Percentiles rank a stretch among this genome's conserved stretches.
Evolutionary conservation across 2,797 vertebrate species (phyloP).

Genomic region (Hephaestus fuliginosus): DNA sequence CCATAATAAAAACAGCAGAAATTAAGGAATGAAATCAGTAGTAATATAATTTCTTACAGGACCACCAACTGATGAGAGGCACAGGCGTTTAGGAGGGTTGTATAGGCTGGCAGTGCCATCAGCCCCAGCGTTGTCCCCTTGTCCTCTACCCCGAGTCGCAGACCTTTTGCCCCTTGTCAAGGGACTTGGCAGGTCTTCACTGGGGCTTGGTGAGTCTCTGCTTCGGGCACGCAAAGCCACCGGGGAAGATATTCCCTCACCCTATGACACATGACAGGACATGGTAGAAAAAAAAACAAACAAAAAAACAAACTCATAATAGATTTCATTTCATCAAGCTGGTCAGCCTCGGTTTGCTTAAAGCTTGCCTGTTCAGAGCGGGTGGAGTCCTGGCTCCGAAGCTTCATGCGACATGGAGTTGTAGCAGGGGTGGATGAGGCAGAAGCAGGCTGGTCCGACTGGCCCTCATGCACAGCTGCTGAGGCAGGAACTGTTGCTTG

Average conservation of each 20-base stretch:
- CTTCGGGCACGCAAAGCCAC: slow-evolving; percentile 83
- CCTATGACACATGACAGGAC: slow-evolving; percentile 70
- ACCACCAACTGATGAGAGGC: slow-evolving; percentile 89
- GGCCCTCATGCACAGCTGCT: slow-evolving; percentile 63
- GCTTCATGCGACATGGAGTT: slow-evolving; percentile 90
- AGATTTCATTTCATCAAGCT: not conserved
- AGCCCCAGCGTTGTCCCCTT: slow-evolving; percentile 80
- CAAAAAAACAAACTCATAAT: not conserved
- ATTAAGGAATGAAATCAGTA: not conserved
- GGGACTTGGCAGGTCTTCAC: slow-evolving; percentile 88
- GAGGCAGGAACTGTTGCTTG: slow-evolving; percentile 32
- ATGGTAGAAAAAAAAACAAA: slow-evolving; percentile 3
- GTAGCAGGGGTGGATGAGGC: slow-evolving; percentile 67
- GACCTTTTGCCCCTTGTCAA: slow-evolving; percentile 87
- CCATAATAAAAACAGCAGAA: slow-evolving; percentile 2
- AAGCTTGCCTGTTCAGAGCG: slow-evolving; percentile 80
- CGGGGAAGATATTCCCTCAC: slow-evolving; percentile 83
- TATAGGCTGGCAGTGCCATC: slow-evolving; percentile 79
- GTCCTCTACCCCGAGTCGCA: slow-evolving; percentile 89
- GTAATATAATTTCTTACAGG: slow-evolving; percentile 84
- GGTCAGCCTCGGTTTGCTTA: not conserved
- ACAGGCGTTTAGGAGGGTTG: slow-evolving; percentile 88
- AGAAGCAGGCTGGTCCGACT: slow-evolving; percentile 71
- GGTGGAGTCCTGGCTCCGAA: slow-evolving; percentile 90
- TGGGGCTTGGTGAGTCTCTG: slow-evolving; percentile 89